Conservation (phyloP, 2,113 vertebrate species). For the Haemorhous mexicanus region DNA sequence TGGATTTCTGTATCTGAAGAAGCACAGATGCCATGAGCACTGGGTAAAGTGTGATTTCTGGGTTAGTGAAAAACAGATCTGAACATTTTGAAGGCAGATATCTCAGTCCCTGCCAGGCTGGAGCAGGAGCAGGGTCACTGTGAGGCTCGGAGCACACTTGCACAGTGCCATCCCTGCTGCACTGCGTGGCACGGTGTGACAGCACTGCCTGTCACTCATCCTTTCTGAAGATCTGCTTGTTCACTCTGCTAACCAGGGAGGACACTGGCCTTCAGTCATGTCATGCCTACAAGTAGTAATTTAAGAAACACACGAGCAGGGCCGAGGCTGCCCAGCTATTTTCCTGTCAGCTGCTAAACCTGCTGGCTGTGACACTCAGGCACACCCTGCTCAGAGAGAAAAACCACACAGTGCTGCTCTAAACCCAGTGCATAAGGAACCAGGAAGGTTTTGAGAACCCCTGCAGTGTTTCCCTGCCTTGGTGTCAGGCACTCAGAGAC, state of each 20-base stretch:
- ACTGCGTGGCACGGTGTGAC: neutral
- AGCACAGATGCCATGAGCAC: neutral
- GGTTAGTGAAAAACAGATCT: neutral
- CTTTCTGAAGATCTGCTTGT: neutral
- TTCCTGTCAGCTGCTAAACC: slow-evolving; percentile 21
- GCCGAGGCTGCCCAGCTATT: neutral
- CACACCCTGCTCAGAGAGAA: neutral
- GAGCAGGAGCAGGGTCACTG: neutral
- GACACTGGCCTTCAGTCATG: neutral
- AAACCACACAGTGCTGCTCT: slow-evolving; percentile 6
- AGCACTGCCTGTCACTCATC: neutral
- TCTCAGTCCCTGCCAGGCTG: neutral
- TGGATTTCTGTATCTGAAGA: slow-evolving; percentile 30
- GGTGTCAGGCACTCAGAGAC: neutral
- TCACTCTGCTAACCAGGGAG: neutral
- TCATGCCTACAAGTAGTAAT: slow-evolving; percentile 1
- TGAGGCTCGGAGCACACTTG: neutral
- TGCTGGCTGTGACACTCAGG: neutral
- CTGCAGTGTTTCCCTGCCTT: neutral
- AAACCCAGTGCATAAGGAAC: neutral
- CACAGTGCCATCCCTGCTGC: neutral
- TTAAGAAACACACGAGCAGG: slow-evolving; percentile 1
- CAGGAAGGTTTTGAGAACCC: neutral
- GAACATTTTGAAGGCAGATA: neutral
- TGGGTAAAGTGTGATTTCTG: neutral